Evolutionary conservation across 2,888 invertebrate genomes (phyloP), one percentile per base, ranked within the genome.

Genomic region (Itoplectis maculator): DNA sequence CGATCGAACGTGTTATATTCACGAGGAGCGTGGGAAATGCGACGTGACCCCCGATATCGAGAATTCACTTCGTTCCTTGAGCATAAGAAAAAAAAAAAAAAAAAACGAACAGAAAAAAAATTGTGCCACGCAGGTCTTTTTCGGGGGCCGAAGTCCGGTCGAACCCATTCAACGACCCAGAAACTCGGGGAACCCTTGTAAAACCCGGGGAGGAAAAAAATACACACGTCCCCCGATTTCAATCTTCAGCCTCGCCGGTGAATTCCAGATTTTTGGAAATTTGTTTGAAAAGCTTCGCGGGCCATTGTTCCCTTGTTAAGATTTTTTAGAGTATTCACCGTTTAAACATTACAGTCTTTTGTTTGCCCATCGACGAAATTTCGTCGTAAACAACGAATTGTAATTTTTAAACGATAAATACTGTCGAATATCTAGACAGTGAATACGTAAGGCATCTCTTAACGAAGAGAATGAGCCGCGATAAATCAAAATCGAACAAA

Each of bases 261-360:
- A 83, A 88, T 87, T 90, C 87, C 88, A 86, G 87, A 89, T 89
- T 90, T 90, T 84, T 82, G 65, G 70, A 75, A 75, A n/a, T n/a
- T n/a, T n/a, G n/a, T n/a, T n/a, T n/a, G n/a, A n/a, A n/a, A n/a
- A n/a, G n/a, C n/a, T n/a, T n/a, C n/a, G n/a, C n/a, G n/a, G n/a
- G n/a, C n/a, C n/a, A n/a, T n/a, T n/a, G n/a, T n/a, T n/a, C n/a
- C n/a, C n/a, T n/a, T n/a, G n/a, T n/a, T n/a, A n/a, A n/a, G n/a
- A n/a, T n/a, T n/a, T n/a, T n/a, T n/a, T n/a, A n/a, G n/a, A n/a
- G n/a, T n/a, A n/a, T n/a, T n/a, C n/a, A n/a, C n/a, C n/a, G n/a
- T n/a, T n/a, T n/a, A n/a, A n/a, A n/a, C n/a, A n/a, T n/a, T n/a
- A n/a, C n/a, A n/a, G n/a, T n/a, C n/a, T n/a, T n/a, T n/a, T n/a